Evolutionary conservation across 2,888 invertebrate species (phyloP).

Genomic region (Lysandra bellargus): DNA sequence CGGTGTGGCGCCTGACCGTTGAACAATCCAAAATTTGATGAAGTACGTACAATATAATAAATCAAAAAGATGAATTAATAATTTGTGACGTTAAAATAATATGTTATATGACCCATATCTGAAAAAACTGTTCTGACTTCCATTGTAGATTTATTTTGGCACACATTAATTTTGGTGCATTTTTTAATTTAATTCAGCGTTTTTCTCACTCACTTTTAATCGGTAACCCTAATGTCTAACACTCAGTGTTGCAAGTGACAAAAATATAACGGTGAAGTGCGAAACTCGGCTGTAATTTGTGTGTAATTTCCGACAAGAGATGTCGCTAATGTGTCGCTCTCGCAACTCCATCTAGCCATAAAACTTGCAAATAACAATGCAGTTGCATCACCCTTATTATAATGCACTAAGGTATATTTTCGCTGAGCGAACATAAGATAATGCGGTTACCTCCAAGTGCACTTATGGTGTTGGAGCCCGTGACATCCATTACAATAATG

Average conservation of each 20-base stretch:
- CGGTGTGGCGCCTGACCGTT: no score
- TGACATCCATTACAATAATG: constrained; percentile 79
- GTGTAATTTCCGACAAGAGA: constrained; percentile 70
- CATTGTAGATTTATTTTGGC: neutral
- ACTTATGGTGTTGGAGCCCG: constrained; percentile 73
- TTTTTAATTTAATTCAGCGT: neutral
- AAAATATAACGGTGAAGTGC: constrained; percentile 43
- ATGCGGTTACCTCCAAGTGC: constrained; percentile 61
- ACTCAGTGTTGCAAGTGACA: constrained; percentile 38
- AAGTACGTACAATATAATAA: no score
- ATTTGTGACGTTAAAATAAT: no score
- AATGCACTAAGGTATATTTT: constrained; percentile 44
- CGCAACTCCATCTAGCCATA: constrained; percentile 67
- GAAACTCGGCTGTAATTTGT: constrained; percentile 65
- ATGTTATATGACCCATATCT: no score
- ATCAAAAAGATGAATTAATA: no score
- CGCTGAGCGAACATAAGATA: constrained; percentile 35
- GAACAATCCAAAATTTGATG: no score
- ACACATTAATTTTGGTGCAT: neutral
- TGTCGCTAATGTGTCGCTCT: constrained; percentile 77
- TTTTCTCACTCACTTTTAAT: constrained; percentile 6
- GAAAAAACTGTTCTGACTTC: no score
- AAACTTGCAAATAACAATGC: constrained; percentile 49
- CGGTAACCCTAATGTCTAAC: neutral
- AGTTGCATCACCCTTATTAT: constrained; percentile 39